A percentile compares a stretch with the other conserved stretches of the same genome.
Evolutionary conservation across 2,113 vertebrate genomes (phyloP).

Genomic region (Cephalopterus ornatus): DNA sequence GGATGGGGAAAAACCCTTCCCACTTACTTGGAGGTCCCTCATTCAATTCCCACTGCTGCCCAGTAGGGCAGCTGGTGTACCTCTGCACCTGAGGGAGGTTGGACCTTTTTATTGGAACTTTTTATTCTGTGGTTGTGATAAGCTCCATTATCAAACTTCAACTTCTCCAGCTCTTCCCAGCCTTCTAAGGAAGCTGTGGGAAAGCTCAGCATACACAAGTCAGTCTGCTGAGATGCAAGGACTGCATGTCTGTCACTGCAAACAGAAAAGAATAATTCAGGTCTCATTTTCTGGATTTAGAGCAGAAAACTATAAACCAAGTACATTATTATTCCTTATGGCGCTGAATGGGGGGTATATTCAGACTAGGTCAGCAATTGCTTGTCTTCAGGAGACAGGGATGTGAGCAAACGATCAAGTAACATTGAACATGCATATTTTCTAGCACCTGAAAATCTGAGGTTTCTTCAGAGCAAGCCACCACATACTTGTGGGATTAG

Average conservation of each 20-base stretch:
- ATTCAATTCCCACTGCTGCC: not conserved
- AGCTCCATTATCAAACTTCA: not conserved
- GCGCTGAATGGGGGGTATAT: not conserved
- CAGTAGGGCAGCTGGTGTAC: not conserved
- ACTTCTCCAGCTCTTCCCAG: not conserved
- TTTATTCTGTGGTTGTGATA: not conserved
- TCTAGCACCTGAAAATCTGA: constrained; percentile 54
- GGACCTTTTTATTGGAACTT: not conserved
- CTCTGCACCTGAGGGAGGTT: not conserved
- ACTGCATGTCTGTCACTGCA: not conserved
- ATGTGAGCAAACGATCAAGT: constrained; percentile 45
- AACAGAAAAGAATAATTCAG: not conserved
- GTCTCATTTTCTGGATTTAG: not conserved
- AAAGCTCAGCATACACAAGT: not conserved
- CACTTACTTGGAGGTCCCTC: not conserved
- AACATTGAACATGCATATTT: constrained; percentile 18
- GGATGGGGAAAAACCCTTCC: not conserved
- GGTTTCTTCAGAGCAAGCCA: constrained; percentile 42
- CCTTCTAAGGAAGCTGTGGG: not conserved
- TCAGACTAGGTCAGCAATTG: not conserved
- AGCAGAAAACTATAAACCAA: not conserved
- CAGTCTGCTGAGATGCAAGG: not conserved
- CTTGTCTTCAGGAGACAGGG: not conserved
- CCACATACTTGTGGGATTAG: constrained; percentile 57
- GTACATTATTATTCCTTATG: not conserved